Evolutionary conservation across 37 sponge, comb jelly and placozoan genomes (phyloP).

Genomic region (Diacarnus erythraeanus): DNA sequence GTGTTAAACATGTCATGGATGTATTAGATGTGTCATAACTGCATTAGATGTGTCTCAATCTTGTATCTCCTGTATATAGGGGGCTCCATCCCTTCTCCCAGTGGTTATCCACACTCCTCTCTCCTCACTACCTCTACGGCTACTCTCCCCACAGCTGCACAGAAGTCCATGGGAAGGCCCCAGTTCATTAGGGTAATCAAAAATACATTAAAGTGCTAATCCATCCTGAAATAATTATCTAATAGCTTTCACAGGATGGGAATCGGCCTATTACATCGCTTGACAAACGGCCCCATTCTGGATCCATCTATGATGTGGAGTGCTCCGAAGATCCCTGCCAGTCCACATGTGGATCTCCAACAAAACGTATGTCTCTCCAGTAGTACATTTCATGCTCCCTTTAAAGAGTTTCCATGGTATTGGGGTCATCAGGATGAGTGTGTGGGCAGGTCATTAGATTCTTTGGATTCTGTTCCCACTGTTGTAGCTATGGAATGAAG

Average conservation of each 20-base stretch:
- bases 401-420: no score
- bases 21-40: neutral
- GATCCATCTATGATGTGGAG: conserved; percentile 11
- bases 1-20: neutral
- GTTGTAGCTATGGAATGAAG: no score
- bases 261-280: neutral
- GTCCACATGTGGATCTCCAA: conserved; percentile 19
- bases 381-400: neutral
- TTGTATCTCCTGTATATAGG: neutral
- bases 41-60: neutral
- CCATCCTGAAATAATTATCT: no score
- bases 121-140: neutral
- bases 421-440: no score
- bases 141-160: neutral
- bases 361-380: conserved; percentile 4
- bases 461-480: no score
- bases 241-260: neutral
- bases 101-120: neutral
- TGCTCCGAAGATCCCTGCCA: conserved; percentile 7
- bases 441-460: no score
- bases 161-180: neutral
- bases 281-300: neutral
- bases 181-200: neutral
- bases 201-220: no score
- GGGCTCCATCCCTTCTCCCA: conserved; percentile 1